These are phyloP conservation scores for Hypotaenidia philippensis DNA, from an alignment of 2,797 vertebrate genomes.

Conservation along the genomic window DNA sequence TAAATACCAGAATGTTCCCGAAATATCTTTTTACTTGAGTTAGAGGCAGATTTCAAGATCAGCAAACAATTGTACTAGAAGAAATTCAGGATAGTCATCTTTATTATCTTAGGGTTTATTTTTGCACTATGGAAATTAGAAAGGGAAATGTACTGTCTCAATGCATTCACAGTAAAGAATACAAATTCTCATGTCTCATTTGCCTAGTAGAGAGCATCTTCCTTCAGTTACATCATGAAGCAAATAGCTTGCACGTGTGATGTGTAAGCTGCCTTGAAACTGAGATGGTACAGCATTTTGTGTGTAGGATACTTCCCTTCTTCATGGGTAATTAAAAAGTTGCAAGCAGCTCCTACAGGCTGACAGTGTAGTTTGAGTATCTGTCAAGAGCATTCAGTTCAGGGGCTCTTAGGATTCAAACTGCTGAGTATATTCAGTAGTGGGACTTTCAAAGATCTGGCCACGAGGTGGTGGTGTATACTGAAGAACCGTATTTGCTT, in stretches of 20 bases:
- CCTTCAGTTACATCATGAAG: background rate
- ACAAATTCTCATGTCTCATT: background rate
- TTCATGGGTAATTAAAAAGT: background rate
- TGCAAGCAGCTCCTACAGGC: background rate
- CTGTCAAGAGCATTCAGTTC: background rate
- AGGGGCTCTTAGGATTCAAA: background rate
- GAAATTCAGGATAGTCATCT: background rate
- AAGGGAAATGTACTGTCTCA: background rate
- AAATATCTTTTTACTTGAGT: background rate
- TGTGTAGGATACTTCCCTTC: background rate
- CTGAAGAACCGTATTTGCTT: background rate
- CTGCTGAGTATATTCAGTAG: background rate
- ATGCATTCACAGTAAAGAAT: background rate
- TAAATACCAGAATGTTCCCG: background rate
- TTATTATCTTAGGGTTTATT: background rate
- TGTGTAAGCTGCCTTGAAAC: background rate
- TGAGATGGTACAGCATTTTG: background rate
- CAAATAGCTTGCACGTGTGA: background rate
- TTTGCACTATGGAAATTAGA: background rate
- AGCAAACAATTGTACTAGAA: background rate
- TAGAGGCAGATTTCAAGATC: background rate
- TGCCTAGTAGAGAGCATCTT: background rate
- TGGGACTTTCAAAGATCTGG: background rate
- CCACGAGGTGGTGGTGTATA: constrained; percentile 63
- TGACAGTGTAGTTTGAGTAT: background rate